Evolutionary conservation across 1,140 invertebrate species (phyloP), one percentile per base, ranked within the genome.

Genomic region (Stratiolaelaps scimitus): DNA sequence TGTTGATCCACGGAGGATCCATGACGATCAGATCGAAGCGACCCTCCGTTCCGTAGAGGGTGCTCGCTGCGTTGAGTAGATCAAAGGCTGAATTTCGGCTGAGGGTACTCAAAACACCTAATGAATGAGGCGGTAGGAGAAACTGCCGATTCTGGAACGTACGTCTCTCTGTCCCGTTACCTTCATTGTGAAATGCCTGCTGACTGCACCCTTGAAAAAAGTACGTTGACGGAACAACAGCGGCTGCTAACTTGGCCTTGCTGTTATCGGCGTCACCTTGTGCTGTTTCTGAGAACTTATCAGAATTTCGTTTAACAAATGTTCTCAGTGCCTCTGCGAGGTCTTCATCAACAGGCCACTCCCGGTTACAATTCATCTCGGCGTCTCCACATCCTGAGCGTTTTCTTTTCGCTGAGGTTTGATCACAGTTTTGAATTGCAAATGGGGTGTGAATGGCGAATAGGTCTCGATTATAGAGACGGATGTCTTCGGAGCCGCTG

Each of bases 1-100:
- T 60, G 53, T 60, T 60, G 6, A 60, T 15, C 53, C 53, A 60
- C 1, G 53, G 53, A 19, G 53, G 53, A 34, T 60, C 53, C 53
- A 60, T 60, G 23, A 60, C 53, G 53, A 60, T 60, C 2, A 60
- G 17, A 26, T 60, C 53, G 23, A 29, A 60, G 4, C 23, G 26
- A 10, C 53, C 53, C 15, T 60, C 20, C 2, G 26, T 20, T 10
- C 20, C 20, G 23, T 60, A 60, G 2, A 60, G 10, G 34, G 26
- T 26, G 15, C 26, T 13, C 15, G 53, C 53, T 26, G 53, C 53
- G 17, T 23, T 34, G 15, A 60, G 34, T 6, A 60, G 1, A 17
- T 60, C 34, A 15, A 15, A 1, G 15, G 15, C 26, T n/a, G 53
- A 15, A 26, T 26, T 34, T 20, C 1, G 26, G 26, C 23, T 34